Evolutionary conservation across 1,140 invertebrate species (phyloP), one percentile per base, ranked within the genome.

Genomic region (Macrocentrus cingulum): DNA sequence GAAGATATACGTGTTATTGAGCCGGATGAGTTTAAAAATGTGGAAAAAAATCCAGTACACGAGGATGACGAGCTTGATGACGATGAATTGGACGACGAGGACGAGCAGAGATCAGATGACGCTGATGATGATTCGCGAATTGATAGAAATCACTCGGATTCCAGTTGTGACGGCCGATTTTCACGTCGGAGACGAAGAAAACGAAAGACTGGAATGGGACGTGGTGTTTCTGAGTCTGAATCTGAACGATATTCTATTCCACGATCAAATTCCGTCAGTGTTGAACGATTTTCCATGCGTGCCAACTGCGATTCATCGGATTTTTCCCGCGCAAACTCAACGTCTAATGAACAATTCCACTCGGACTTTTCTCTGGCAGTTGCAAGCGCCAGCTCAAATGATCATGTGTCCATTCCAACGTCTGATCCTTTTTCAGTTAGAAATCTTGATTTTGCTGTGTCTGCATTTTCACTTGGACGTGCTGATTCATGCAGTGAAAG

Each of bases 351-450:
- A 42, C 65, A 74, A 54, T 80, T 80, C 54, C 75, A 80, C 53
- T 79, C 77, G 48, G 77, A 80, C 48, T 80, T 80, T 59, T 80
- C 77, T 34, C 71, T 80, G 62, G 76, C 77, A 4, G 74, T 79
- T 0, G 77, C 76, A 13, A 79, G 76, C 52, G 75, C 71, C 8
- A 78, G 76, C 48, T 77, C 76, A 1, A 77, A 77, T 60, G 76
- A 80, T 42, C 75, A 75, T 37, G 72, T 76, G 0, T 77, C 75
- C 29, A 66, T 75, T 39, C 74, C 75, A 25, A 75, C 70, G 32
- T 78, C 75, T 16, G 76, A 79, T 51, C 76, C 75, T 0, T 79
- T 78, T 50, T 75, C 74, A 29, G 70, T 80, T 7, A 64, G 77
- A 8, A 77, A 80, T 51, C 65, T 80, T 5, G 77, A 80, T 36